These are phyloP conservation scores for Hypomesus transpacificus DNA, from an alignment of 2,113 vertebrate genomes.

Conservation along the genomic window DNA sequence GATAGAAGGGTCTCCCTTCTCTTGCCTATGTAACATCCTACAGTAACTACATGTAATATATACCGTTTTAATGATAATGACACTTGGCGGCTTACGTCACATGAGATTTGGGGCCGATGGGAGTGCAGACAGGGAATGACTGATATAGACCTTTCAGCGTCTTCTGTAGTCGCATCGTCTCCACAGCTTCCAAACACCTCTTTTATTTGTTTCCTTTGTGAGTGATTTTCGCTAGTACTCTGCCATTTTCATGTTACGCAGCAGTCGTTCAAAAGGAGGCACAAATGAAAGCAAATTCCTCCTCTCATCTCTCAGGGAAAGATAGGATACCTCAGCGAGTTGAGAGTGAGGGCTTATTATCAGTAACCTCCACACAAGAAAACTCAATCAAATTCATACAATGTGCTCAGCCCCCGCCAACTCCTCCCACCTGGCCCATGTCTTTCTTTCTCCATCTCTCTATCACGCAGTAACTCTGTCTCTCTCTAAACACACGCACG, in stretches of 20 bases:
- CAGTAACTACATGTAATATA: too few relatives aligned
- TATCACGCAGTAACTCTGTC: not conserved
- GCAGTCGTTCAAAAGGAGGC: slow-evolving; percentile 1
- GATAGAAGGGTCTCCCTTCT: too few relatives aligned
- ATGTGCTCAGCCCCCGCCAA: too few relatives aligned
- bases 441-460: not conserved
- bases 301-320: slow-evolving; percentile 24
- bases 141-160: not conserved
- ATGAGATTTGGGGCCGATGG: too few relatives aligned
- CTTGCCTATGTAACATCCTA: too few relatives aligned
- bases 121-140: not conserved
- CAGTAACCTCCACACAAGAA: not conserved
- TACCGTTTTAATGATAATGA: too few relatives aligned
- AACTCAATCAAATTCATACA: too few relatives aligned
- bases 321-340: slow-evolving; percentile 1
- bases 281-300: slow-evolving; percentile 28
- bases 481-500: not conserved
- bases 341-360: slow-evolving; percentile 18
- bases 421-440: too few relatives aligned
- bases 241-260: slow-evolving; percentile 23
- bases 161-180: slow-evolving; percentile 12
- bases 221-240: slow-evolving; percentile 12
- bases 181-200: not conserved
- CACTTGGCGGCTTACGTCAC: too few relatives aligned
- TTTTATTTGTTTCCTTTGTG: slow-evolving; percentile 17